Conservation (phyloP, 2,888 invertebrate genomes). For the Aphodius sticticus region DNA sequence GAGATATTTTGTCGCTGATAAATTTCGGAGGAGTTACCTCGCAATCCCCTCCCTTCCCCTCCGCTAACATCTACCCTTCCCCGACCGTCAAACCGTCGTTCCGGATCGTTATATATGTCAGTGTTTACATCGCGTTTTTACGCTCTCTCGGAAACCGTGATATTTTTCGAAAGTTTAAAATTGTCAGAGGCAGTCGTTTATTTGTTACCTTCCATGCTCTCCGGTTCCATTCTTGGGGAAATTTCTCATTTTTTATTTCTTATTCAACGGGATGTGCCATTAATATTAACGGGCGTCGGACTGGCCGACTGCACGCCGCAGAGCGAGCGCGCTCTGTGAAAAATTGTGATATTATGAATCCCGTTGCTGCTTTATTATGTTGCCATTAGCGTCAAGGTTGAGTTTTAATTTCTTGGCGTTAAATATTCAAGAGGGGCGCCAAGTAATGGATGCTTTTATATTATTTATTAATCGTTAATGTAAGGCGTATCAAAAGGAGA, state of each 20-base stretch:
- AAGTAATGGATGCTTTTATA: not conserved
- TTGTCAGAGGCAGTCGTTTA: not conserved
- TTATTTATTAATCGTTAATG: not conserved
- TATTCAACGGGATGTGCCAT: not conserved
- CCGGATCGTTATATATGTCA: not conserved
- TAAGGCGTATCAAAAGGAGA: not conserved
- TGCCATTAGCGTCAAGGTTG: not conserved
- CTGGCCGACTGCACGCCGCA: not conserved
- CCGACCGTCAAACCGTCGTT: not conserved
- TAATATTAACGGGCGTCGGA: not conserved
- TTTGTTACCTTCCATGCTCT: not conserved
- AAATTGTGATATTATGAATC: conserved; percentile 4
- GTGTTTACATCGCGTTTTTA: conserved; percentile 4
- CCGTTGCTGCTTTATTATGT: not conserved
- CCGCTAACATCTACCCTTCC: not conserved
- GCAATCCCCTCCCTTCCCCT: not conserved
- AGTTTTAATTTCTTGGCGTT: not conserved
- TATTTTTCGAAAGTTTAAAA: not conserved
- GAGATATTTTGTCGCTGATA: not conserved
- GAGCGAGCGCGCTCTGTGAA: not conserved
- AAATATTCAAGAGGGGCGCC: not conserved
- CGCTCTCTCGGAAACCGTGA: not conserved
- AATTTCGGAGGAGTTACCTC: not conserved
- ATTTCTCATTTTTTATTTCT: not conserved
- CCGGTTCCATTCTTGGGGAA: not conserved